These are phyloP conservation scores for Drosophila parabipectinata DNA, from an alignment of 1,140 invertebrate genomes.

Conservation along the genomic window DNA sequence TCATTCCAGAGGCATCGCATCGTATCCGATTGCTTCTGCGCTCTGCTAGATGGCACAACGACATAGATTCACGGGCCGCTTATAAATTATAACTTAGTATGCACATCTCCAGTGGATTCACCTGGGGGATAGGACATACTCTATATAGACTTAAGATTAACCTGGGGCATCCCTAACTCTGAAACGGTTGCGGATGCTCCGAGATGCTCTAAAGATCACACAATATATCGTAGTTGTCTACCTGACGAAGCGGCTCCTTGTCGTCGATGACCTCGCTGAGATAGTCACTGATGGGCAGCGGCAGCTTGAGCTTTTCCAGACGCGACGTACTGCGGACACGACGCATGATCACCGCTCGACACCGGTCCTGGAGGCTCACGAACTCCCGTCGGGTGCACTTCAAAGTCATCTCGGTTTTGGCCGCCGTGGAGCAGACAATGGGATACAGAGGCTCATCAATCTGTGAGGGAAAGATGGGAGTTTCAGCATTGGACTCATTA, in stretches of 20 bases:
- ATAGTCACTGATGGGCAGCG: conserved; percentile 84
- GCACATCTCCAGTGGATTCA: conserved; percentile 46
- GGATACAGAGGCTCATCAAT: conserved; percentile 87
- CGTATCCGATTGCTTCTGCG: conserved; percentile 6
- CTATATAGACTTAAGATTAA: conserved; percentile 46
- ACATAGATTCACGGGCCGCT: conserved; percentile 58
- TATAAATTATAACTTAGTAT: conserved; percentile 53
- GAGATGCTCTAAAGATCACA: conserved; percentile 69
- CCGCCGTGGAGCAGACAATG: conserved; percentile 89
- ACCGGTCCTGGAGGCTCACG: conserved; percentile 88
- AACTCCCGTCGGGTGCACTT: conserved; percentile 86
- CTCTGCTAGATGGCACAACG: conserved; percentile 59
- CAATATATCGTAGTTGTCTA: conserved; percentile 82
- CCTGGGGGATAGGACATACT: conserved; percentile 49
- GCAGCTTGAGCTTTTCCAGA: conserved; percentile 85
- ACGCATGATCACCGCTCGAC: conserved; percentile 86
- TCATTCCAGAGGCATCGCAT: conserved; percentile 27
- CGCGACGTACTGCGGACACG: conserved; percentile 80
- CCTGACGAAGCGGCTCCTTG: conserved; percentile 67
- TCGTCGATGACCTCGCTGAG: conserved; percentile 84
- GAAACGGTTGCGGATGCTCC: not conserved
- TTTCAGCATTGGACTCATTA: not conserved
- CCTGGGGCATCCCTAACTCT: not conserved
- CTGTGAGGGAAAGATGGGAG: conserved; percentile 24
- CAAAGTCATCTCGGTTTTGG: conserved; percentile 90